These are phyloP conservation scores for Lasioglossum vierecki DNA, from an alignment of 2,888 invertebrate genomes.

Conservation along the genomic window DNA sequence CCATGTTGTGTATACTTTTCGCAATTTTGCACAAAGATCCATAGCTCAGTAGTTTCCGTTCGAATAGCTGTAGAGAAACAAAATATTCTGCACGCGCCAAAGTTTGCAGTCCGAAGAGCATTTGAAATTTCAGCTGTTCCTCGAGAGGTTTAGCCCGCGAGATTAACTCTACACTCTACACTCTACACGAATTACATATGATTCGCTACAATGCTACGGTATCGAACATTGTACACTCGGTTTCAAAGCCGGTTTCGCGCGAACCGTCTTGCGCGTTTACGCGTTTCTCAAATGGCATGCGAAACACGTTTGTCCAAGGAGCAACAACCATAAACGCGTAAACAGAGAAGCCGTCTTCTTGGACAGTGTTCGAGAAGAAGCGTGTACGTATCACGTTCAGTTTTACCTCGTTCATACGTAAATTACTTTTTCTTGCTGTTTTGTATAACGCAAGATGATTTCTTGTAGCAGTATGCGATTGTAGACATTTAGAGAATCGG, in stretches of 20 bases:
- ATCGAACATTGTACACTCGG: background rate
- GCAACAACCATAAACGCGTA: constrained; percentile 10
- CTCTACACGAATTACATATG: constrained; percentile 16
- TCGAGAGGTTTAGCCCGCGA: background rate
- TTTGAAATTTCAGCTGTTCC: background rate
- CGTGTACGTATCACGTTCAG: background rate
- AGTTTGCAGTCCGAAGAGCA: background rate
- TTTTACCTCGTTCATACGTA: background rate
- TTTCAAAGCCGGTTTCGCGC: background rate
- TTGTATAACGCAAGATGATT: background rate
- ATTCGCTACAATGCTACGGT: background rate
- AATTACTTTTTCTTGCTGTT: background rate
- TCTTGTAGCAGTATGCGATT: background rate
- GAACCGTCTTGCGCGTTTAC: background rate
- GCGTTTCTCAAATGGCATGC: constrained; percentile 8
- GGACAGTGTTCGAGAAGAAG: background rate
- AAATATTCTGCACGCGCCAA: background rate
- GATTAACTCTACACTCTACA: background rate
- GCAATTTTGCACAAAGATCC: background rate
- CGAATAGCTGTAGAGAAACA: background rate
- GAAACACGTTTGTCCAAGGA: constrained; percentile 13
- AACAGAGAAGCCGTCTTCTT: background rate
- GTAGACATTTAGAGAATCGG: background rate
- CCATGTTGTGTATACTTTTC: background rate
- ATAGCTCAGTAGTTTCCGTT: background rate